Evolutionary conservation across 2,797 vertebrate species (phyloP), one percentile per base, ranked within the genome.

Genomic region (Hypotaenidia philippensis): DNA sequence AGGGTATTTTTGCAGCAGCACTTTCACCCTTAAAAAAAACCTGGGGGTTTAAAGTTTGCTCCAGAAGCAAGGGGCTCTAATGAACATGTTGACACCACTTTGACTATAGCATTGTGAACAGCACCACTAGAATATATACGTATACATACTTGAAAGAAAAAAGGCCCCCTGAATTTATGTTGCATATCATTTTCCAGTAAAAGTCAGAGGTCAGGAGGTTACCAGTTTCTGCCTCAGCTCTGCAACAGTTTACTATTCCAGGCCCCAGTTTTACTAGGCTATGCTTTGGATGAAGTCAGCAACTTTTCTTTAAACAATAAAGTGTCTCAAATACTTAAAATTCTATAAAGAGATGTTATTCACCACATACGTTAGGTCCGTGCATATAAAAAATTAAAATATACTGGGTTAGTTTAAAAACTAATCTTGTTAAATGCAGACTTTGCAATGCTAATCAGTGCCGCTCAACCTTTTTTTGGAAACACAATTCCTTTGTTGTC

Each of bases 181-280:
- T 97, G 96, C 97, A 93, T 98, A 97, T 97, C 97, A 96, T 97
- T 97, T 98, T 95, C 97, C 97, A 96, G 96, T 97, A 98, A 98
- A 98, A 98, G 97, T 97, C 97, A 98, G 97, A 98, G 97, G 97
- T 97, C 97, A 97, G 89, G 92, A 96, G 97, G 98, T 98, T 94
- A 97, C 97, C 96, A 95, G 95, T 98, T 97, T 97, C 97, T 97
- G 96, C 96, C 96, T 98, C 95, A 89, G 96, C 96, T 97, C 97
- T 96, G 94, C 95, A 97, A 97, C 89, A 95, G 96, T 98, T 97
- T 97, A 97, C 97, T 97, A 95, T 96, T 97, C 94, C 76, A 90
- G 97, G 95, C 91, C 97, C 89, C 93, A 16, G 93, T 98, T 98
- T 97, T 97, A 98, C 97, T 97, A 97, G 97, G 76, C 94, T 97